Conservation (phyloP, 2,113 vertebrate genomes). For the Oreochromis aureus region DNA sequence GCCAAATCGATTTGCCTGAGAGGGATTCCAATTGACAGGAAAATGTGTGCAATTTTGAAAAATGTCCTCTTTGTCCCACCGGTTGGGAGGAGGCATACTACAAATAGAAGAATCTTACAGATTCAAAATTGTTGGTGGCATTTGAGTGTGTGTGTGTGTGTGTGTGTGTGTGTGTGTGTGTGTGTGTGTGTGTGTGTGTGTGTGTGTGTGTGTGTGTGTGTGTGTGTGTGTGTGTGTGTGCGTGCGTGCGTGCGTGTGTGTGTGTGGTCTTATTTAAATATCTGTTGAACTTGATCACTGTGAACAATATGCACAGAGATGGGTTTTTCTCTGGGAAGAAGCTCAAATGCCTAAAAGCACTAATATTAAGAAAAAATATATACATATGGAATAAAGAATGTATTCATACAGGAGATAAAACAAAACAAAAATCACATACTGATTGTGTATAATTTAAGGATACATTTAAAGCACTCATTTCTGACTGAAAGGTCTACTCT, state of each 20-base stretch:
- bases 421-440: background rate
- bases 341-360: background rate
- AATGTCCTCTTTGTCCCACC: constrained; percentile 28
- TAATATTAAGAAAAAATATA: background rate
- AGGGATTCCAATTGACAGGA: constrained; percentile 24
- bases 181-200: too few relatives aligned
- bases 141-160: fast-evolving
- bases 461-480: background rate
- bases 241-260: too few relatives aligned
- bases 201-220: too few relatives aligned
- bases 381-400: background rate
- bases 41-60: constrained; percentile 40
- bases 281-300: background rate
- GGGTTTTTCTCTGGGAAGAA: background rate
- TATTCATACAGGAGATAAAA: background rate
- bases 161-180: background rate
- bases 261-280: background rate
- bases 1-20: constrained; percentile 26
- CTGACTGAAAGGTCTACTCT: background rate
- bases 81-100: background rate
- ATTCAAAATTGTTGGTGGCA: background rate
- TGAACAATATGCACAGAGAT: background rate
- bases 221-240: background rate
- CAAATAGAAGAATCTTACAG: background rate
- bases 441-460: background rate